phyloP scores from a whole-genome alignment of 2,888 invertebrate genomes.

The Sphaerophoria taeniata region DNA sequence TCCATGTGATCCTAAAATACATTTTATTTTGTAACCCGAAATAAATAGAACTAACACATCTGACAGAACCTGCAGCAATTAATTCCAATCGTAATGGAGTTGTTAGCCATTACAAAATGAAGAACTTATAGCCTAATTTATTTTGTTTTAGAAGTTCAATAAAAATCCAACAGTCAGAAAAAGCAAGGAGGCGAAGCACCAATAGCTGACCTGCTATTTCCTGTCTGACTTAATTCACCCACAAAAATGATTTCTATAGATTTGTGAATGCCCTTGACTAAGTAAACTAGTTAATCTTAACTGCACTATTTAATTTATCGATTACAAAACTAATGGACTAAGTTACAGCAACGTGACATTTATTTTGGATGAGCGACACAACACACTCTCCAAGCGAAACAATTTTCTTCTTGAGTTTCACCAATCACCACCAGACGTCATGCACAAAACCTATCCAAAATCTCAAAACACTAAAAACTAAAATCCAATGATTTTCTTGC shows the following conservation, averaged over 20 bases:
- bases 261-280: background rate
- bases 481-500: background rate
- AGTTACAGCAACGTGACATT: slow-evolving; percentile 71
- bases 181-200: no score
- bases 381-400: slow-evolving; percentile 13
- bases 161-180: no score
- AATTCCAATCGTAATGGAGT: no score
- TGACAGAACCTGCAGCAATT: background rate
- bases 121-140: no score
- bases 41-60: background rate
- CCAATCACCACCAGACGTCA: slow-evolving; percentile 30
- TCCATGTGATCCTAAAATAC: slow-evolving; percentile 30
- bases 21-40: slow-evolving; percentile 8
- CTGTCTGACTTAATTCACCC: no score
- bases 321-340: slow-evolving; percentile 57
- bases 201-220: no score
- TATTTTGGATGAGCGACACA: slow-evolving; percentile 37
- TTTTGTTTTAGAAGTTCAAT: no score
- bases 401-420: slow-evolving; percentile 17
- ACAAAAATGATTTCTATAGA: background rate
- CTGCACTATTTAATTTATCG: slow-evolving; percentile 28
- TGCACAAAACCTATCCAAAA: slow-evolving; percentile 1
- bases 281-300: slow-evolving; percentile 7
- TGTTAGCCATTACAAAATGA: no score
- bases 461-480: background rate